These are phyloP conservation scores for Tinamus major DNA, from an alignment of 2,797 vertebrate species.

Conservation along the genomic window DNA sequence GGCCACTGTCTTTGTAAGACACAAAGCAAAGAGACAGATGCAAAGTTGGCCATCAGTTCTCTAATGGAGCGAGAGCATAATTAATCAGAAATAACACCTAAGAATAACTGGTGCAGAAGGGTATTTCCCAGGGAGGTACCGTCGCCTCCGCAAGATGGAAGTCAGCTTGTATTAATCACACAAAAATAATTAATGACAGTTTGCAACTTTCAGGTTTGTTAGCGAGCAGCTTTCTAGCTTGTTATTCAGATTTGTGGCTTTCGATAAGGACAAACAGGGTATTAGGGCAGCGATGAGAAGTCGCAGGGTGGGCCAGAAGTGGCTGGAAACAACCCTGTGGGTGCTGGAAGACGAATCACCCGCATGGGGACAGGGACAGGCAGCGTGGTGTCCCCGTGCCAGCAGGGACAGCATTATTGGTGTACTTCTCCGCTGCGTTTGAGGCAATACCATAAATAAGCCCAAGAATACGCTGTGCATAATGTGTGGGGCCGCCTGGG, in stretches of 20 bases:
- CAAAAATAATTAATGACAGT: slow-evolving; percentile 22
- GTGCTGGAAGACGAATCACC: slow-evolving; percentile 30
- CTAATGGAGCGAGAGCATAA: slow-evolving; percentile 67
- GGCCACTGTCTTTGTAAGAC: slow-evolving; percentile 47
- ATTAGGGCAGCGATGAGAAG: slow-evolving; percentile 30
- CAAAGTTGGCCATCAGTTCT: slow-evolving; percentile 59
- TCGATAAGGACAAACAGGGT: background rate
- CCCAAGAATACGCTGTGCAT: background rate
- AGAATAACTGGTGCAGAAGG: slow-evolving; percentile 67
- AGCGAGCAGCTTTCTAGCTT: slow-evolving; percentile 16
- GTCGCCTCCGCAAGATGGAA: slow-evolving; percentile 4
- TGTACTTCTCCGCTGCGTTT: background rate
- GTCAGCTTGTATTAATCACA: slow-evolving; percentile 57
- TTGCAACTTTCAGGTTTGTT: slow-evolving; percentile 25
- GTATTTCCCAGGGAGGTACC: slow-evolving; percentile 68
- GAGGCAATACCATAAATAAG: background rate
- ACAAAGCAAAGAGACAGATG: slow-evolving; percentile 57
- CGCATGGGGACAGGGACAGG: background rate
- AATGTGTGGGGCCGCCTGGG: background rate
- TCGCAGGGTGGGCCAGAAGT: background rate
- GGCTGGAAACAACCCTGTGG: background rate
- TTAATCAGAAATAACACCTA: slow-evolving; percentile 76
- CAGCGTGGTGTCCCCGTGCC: slow-evolving; percentile 5
- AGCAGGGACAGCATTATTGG: slow-evolving; percentile 58
- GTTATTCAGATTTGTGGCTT: background rate